phyloP scores from a whole-genome alignment of 1,140 invertebrate genomes.

The Rhizoglyphus robini region DNA sequence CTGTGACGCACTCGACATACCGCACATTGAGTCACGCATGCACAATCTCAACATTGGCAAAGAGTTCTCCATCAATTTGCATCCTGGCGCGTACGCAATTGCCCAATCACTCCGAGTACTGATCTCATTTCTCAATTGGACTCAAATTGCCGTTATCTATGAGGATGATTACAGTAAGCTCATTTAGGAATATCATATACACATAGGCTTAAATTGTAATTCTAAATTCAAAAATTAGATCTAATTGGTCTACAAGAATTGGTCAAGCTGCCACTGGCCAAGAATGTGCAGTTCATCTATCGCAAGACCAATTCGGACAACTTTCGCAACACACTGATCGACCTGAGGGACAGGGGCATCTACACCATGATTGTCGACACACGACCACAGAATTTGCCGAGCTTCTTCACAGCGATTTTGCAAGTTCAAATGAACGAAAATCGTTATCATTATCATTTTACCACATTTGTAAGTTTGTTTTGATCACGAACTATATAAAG shows the following conservation, averaged over 20 bases:
- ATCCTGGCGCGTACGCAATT: constrained; percentile 66
- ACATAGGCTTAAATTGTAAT: too few species aligned
- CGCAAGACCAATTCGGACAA: constrained; percentile 54
- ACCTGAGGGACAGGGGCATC: constrained; percentile 64
- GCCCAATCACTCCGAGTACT: constrained; percentile 72
- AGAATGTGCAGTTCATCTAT: constrained; percentile 57
- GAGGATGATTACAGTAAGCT: constrained; percentile 67
- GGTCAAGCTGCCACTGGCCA: constrained; percentile 48
- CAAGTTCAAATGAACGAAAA: constrained; percentile 87
- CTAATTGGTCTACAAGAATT: constrained; percentile 72
- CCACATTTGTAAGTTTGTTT: constrained; percentile 66
- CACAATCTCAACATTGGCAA: constrained; percentile 36
- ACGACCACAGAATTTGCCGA: constrained; percentile 54
- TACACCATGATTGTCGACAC: constrained; percentile 72
- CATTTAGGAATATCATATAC: too few species aligned
- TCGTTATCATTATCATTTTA: constrained; percentile 82
- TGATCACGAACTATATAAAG: too few species aligned
- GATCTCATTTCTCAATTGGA: constrained; percentile 80
- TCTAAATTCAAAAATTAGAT: constrained; percentile 35
- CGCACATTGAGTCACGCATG: constrained; percentile 62
- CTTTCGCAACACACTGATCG: constrained; percentile 60
- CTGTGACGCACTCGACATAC: constrained; percentile 70
- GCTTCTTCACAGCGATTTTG: constrained; percentile 66
- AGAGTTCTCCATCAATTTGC: constrained; percentile 75
- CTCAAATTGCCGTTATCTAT: constrained; percentile 78